phyloP scores from a whole-genome alignment of 2,888 invertebrate genomes.

The Kuschelorhynchus macadamiae region DNA sequence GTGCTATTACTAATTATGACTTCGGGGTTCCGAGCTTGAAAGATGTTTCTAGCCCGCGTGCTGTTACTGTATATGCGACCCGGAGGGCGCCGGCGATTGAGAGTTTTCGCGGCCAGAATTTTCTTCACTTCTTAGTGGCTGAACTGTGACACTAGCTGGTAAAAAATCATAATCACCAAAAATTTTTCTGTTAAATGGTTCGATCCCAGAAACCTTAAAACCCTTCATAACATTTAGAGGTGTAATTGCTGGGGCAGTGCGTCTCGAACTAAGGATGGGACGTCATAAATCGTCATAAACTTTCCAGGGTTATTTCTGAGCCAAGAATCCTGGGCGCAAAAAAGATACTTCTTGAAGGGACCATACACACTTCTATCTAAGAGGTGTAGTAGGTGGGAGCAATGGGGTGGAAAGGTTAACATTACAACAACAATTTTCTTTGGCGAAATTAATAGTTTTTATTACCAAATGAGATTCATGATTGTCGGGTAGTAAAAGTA shows the following conservation, averaged over 20 bases:
- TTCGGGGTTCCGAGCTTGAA: too few relatives aligned
- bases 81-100: too few relatives aligned
- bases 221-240: not conserved
- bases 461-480: conserved; percentile 8
- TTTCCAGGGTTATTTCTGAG: not conserved
- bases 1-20: too few relatives aligned
- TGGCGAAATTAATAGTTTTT: not conserved
- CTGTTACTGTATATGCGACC: too few relatives aligned
- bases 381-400: not conserved
- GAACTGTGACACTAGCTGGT: conserved; percentile 2
- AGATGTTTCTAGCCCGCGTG: too few relatives aligned
- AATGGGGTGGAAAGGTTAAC: conserved; percentile 12
- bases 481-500: not conserved
- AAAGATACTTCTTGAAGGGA: conserved; percentile 1
- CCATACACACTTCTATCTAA: conserved; percentile 10
- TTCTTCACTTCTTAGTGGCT: not conserved
- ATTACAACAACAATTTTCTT: conserved; percentile 5
- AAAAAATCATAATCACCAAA: conserved; percentile 9
- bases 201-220: conserved; percentile 3
- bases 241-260: conserved; percentile 1
- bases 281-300: not conserved
- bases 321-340: not conserved
- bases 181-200: conserved; percentile 7
- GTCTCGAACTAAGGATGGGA: not conserved
- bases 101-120: too few relatives aligned